Evolutionary conservation across 2,888 invertebrate species (phyloP).

Genomic region (Zygaena filipendulae): DNA sequence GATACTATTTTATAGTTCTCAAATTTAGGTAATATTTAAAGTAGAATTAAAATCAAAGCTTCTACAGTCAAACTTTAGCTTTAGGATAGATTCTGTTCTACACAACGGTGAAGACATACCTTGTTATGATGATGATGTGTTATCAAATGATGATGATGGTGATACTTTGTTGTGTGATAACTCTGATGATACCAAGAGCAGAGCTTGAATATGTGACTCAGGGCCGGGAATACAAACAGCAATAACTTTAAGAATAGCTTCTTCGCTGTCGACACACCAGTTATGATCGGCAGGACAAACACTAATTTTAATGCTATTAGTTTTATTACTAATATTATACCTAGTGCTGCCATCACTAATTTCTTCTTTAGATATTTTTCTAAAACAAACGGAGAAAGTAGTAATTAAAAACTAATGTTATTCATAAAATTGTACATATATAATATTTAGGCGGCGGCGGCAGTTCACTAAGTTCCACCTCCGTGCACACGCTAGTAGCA

Average conservation of each 20-base stretch:
- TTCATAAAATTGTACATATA: no score
- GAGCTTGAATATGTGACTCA: slow-evolving; percentile 85
- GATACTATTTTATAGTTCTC: no score
- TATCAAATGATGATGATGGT: slow-evolving; percentile 85
- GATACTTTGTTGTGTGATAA: slow-evolving; percentile 78
- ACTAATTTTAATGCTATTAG: slow-evolving; percentile 82
- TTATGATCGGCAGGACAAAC: slow-evolving; percentile 80
- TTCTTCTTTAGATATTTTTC: slow-evolving; percentile 83
- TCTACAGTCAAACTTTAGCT: no score
- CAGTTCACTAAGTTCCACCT: no score
- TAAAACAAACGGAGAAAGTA: slow-evolving; percentile 61
- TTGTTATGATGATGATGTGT: slow-evolving; percentile 83
- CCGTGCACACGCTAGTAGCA: no score
- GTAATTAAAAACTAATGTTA: slow-evolving; percentile 1
- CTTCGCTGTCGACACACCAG: slow-evolving; percentile 86
- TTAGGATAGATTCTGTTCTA: no score
- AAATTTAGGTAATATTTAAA: no score
- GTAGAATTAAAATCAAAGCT: no score
- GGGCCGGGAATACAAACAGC: slow-evolving; percentile 83
- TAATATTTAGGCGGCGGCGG: no score
- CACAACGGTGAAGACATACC: no score
- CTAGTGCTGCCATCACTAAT: slow-evolving; percentile 77
- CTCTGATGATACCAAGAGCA: slow-evolving; percentile 85
- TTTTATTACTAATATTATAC: slow-evolving; percentile 80
- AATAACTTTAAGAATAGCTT: slow-evolving; percentile 84